phyloP scores from a whole-genome alignment of 1,140 invertebrate species.

The Maniola jurtina region DNA sequence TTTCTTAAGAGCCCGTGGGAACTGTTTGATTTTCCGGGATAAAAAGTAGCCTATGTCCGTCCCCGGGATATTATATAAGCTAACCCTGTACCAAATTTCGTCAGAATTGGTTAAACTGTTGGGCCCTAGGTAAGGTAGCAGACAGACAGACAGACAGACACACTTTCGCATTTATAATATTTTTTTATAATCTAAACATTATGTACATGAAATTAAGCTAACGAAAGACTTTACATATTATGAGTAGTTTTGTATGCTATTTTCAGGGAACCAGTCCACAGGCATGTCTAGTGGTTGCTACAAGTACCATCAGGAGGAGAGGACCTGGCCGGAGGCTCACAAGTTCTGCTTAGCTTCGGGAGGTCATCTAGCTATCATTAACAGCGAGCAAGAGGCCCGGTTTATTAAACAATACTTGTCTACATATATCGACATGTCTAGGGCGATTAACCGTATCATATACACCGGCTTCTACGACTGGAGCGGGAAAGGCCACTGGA shows the following conservation, averaged over 20 bases:
- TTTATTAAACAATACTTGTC: neutral
- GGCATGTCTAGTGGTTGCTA: constrained; percentile 24
- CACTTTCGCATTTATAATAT: too few relatives aligned
- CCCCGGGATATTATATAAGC: too few relatives aligned
- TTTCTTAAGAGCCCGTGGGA: too few relatives aligned
- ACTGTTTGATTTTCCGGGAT: too few relatives aligned
- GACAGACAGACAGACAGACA: too few relatives aligned
- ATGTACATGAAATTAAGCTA: neutral
- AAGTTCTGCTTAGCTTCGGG: constrained; percentile 23
- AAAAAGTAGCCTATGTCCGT: too few relatives aligned
- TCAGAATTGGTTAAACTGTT: too few relatives aligned
- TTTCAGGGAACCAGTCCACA: constrained; percentile 8
- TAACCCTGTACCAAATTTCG: too few relatives aligned
- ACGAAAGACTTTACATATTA: too few relatives aligned
- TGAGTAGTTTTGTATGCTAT: neutral
- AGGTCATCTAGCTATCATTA: constrained; percentile 26
- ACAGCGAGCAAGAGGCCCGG: constrained; percentile 12
- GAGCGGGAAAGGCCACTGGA: neutral
- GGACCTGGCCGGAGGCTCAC: constrained; percentile 24
- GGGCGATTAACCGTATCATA: neutral
- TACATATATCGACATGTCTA: too few relatives aligned
- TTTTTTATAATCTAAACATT: too few relatives aligned
- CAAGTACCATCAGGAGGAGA: constrained; percentile 25
- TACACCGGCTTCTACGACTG: neutral
- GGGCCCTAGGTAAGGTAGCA: too few relatives aligned